These are phyloP conservation scores for Thymelicus acteon DNA, from an alignment of 2,888 invertebrate genomes.

Conservation along the genomic window DNA sequence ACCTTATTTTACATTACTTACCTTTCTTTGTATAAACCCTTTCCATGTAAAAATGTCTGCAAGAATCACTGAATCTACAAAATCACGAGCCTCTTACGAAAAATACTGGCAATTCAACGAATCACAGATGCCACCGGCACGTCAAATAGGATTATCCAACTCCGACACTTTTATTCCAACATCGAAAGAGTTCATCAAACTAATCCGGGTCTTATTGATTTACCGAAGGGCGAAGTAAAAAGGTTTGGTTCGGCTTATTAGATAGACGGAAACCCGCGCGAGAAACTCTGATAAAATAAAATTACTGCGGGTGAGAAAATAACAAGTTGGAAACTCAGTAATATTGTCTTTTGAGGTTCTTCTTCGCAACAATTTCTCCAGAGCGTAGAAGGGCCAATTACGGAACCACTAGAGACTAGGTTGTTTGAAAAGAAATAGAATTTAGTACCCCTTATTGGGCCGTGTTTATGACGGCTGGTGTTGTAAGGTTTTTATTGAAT, in stretches of 20 bases:
- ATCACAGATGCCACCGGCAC: slow-evolving; percentile 8
- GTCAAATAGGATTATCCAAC: slow-evolving; percentile 30
- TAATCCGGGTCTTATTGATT: slow-evolving; percentile 47
- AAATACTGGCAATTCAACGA: slow-evolving; percentile 15
- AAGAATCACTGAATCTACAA: no score
- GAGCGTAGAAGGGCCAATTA: slow-evolving; percentile 17
- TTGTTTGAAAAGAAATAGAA: slow-evolving; percentile 1
- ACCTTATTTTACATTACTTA: no score
- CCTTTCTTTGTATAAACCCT: no score
- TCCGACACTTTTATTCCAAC: slow-evolving; percentile 33
- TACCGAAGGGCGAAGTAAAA: slow-evolving; percentile 42
- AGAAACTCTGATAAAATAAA: slow-evolving; percentile 34
- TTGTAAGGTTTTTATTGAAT: not conserved
- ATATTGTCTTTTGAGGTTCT: slow-evolving; percentile 34
- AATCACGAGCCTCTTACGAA: not conserved
- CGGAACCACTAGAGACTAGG: slow-evolving; percentile 11
- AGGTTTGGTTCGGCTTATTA: slow-evolving; percentile 43
- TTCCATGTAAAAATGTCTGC: no score
- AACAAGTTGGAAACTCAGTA: slow-evolving; percentile 30
- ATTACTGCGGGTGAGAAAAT: slow-evolving; percentile 34
- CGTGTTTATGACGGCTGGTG: not conserved
- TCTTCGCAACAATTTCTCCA: slow-evolving; percentile 13
- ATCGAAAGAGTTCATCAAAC: slow-evolving; percentile 44
- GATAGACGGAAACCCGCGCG: slow-evolving; percentile 38
- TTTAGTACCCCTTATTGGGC: not conserved